Evolutionary conservation across 2,888 invertebrate genomes (phyloP).

Genomic region (Noctua janthe): DNA sequence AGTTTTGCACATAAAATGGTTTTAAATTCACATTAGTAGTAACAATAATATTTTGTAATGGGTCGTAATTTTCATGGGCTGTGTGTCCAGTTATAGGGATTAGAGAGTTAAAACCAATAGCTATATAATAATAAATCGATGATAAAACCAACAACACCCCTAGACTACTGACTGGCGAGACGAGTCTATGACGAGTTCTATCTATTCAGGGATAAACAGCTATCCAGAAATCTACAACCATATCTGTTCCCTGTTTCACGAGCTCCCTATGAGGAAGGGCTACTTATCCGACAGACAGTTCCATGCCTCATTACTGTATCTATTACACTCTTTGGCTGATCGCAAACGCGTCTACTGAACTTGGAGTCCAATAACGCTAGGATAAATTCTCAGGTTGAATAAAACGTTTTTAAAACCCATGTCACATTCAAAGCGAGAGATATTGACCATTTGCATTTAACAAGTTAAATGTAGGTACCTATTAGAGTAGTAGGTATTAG

Average conservation of each 20-base stretch:
- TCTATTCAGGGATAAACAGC: neutral
- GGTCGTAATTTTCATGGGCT: neutral
- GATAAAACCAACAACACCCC: neutral
- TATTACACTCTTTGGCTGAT: neutral
- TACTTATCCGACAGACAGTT: neutral
- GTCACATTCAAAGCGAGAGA: neutral
- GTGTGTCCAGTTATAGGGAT: neutral
- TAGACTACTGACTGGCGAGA: neutral
- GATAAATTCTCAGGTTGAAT: neutral
- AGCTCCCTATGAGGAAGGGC: no score
- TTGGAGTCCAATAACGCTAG: neutral
- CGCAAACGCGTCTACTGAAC: neutral
- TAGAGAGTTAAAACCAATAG: neutral
- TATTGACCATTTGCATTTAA: neutral
- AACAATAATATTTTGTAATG: neutral
- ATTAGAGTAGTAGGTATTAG: no score
- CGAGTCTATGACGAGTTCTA: neutral
- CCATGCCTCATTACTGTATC: neutral
- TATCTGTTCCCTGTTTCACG: neutral
- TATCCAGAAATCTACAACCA: neutral
- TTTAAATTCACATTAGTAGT: constrained; percentile 14
- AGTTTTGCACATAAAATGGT: constrained; percentile 21
- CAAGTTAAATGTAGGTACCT: no score
- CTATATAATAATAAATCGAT: neutral
- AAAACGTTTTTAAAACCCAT: neutral